Base-by-base conservation (phyloP, 2,797 vertebrate genomes). In the Enteromius trimaculatus region DNA sequence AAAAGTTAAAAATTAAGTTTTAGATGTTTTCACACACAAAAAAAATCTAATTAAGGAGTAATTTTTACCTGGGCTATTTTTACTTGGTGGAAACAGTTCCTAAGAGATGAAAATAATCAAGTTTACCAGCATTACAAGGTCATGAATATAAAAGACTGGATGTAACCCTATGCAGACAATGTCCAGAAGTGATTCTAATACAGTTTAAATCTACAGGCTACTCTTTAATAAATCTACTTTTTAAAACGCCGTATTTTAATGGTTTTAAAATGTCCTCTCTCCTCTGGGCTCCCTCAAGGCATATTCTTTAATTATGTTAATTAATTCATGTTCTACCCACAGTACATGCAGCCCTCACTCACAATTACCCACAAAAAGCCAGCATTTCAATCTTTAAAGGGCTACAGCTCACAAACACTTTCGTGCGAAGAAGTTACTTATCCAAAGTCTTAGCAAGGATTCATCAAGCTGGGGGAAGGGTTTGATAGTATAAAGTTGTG, bases 261-360 rank as follows among this genome's bases (percentile, higher is more conserved):
- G 23, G 8, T 23, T 65, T 29, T 34, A 2, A 29, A 21, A 47
- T 31, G 6, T 83, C 62, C 72, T 66, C 44, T 83, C 79, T 84
- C 85, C 87, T 88, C 62, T 37, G 66, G 71, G 74, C 80, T 65
- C 58, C 87, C 88, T 86, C 60, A 71, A 88, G 88, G 89, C 88
- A 88, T 42, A 42, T 86, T 74, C 74, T 85, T 88, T 88, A 86
- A 89, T 90, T 89, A 89, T 89, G 86, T 77, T 89, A 89, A 90
- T 90, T 74, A 86, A 88, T 88, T 86, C 81, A 88, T 88, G 86
- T 86, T 86, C 77, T 85, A 83, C 86, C 79, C 86, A 81, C 84
- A 87, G 80, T 86, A 86, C 82, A 81, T 66, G 80, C 80, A 80
- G 60, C 49, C 78, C 78, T 85, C 81, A 83, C 69, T 81, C 81